phyloP scores from a whole-genome alignment of 1,140 invertebrate genomes.

The Rhopalosiphum maidis region DNA sequence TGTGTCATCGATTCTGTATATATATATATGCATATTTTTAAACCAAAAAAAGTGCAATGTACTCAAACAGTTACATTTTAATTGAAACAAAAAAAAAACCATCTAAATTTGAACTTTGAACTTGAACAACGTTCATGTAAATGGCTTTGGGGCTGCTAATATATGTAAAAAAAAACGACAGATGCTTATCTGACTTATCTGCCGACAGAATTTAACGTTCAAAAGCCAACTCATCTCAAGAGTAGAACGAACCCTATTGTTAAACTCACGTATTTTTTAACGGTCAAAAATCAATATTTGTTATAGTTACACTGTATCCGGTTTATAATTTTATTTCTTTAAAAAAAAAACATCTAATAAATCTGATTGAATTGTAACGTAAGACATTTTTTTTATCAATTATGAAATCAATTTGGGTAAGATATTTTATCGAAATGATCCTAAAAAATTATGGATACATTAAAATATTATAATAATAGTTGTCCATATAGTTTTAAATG shows the following conservation, averaged over 20 bases:
- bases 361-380: too few relatives aligned
- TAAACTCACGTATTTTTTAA: conserved; percentile 47
- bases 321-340: conserved; percentile 31
- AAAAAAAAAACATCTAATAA: not conserved
- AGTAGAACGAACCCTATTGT: conserved; percentile 41
- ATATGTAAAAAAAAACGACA: not conserved
- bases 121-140: conserved; percentile 2
- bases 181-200: conserved; percentile 47
- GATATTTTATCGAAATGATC: not conserved
- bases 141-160: not conserved
- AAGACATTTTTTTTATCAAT: not conserved
- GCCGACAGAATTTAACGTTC: conserved; percentile 8
- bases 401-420: not conserved
- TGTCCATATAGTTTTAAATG: not conserved
- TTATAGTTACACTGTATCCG: not conserved
- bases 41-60: not conserved
- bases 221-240: conserved; percentile 46
- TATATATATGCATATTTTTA: not conserved
- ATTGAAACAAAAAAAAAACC: conserved; percentile 5
- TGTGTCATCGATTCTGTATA: not conserved
- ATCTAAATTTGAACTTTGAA: not conserved
- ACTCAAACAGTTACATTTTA: not conserved
- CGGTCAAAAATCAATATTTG: conserved; percentile 50
- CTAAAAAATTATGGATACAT: not conserved
- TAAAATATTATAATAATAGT: too few relatives aligned